phyloP scores from a whole-genome alignment of 1,140 invertebrate genomes.

The Pomacea maculata region DNA sequence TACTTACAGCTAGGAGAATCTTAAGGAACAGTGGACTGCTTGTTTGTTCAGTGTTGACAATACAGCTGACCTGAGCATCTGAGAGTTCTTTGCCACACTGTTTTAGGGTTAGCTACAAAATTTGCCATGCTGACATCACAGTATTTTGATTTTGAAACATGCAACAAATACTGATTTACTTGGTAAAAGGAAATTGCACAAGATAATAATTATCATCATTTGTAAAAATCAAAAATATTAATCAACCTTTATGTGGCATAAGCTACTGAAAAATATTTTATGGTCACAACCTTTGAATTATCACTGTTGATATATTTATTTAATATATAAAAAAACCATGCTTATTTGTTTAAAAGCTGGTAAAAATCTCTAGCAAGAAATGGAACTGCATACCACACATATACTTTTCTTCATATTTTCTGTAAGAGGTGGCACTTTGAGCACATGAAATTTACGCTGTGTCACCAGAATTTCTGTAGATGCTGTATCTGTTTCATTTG shows the following conservation, averaged over 20 bases:
- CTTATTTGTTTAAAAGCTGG: too few relatives aligned
- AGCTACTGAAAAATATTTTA: too few relatives aligned
- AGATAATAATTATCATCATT: too few relatives aligned
- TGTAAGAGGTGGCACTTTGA: slow-evolving; percentile 31
- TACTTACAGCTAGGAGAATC: slow-evolving; percentile 44
- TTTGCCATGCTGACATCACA: background rate
- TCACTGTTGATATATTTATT: too few relatives aligned
- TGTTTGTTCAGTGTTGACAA: slow-evolving; percentile 37
- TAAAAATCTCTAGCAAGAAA: background rate
- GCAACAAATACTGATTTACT: too few relatives aligned
- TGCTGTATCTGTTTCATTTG: slow-evolving; percentile 29
- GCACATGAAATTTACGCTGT: slow-evolving; percentile 21
- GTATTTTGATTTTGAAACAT: too few relatives aligned
- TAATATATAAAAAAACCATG: too few relatives aligned
- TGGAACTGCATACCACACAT: slow-evolving; percentile 35
- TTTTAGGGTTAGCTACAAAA: slow-evolving; percentile 37
- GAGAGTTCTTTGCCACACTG: slow-evolving; percentile 47
- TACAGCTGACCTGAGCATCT: slow-evolving; percentile 34
- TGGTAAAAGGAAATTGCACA: too few relatives aligned
- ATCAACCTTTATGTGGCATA: too few relatives aligned
- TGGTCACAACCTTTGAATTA: too few relatives aligned
- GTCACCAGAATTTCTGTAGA: slow-evolving; percentile 33
- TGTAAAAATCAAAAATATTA: too few relatives aligned
- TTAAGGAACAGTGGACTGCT: slow-evolving; percentile 47
- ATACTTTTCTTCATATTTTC: slow-evolving; percentile 31